These are phyloP conservation scores for Seladonia tumulorum DNA, from an alignment of 2,888 invertebrate species.

Conservation along the genomic window DNA sequence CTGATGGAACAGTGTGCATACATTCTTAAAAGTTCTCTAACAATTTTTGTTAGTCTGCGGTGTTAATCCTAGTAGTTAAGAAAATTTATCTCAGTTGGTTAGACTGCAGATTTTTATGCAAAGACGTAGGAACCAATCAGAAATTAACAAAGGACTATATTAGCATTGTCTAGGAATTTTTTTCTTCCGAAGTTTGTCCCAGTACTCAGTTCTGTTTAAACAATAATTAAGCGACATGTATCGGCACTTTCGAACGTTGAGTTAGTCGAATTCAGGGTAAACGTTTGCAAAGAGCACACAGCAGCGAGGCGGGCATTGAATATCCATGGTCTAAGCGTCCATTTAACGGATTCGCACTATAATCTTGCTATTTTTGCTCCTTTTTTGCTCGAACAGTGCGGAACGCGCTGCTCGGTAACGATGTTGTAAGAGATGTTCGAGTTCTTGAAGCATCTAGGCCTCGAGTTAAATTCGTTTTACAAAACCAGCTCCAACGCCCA, in stretches of 20 bases:
- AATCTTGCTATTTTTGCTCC: slow-evolving; percentile 38
- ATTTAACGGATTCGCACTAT: slow-evolving; percentile 62
- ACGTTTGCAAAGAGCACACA: slow-evolving; percentile 11
- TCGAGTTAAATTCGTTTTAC: not conserved
- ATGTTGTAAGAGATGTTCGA: not conserved
- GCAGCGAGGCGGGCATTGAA: slow-evolving; percentile 12
- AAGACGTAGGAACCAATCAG: not conserved
- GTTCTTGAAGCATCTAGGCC: not conserved
- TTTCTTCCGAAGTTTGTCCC: not conserved
- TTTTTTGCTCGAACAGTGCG: slow-evolving; percentile 25
- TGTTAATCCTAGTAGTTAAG: too few relatives aligned
- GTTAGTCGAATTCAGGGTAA: not conserved
- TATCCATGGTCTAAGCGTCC: slow-evolving; percentile 36
- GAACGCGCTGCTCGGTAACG: slow-evolving; percentile 2
- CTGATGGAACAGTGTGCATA: not conserved
- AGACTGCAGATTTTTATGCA: too few relatives aligned
- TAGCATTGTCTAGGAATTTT: too few relatives aligned
- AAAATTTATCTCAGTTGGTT: too few relatives aligned
- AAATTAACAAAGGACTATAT: not conserved
- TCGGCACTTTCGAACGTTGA: not conserved
- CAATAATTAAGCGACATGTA: not conserved
- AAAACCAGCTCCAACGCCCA: not conserved
- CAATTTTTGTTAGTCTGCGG: not conserved
- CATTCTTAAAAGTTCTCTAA: not conserved
- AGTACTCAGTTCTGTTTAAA: not conserved